Percentiles rank a stretch among this genome's conserved stretches.
phyloP scores from a whole-genome alignment of 2,888 invertebrate genomes.

The Venusia cambrica region DNA sequence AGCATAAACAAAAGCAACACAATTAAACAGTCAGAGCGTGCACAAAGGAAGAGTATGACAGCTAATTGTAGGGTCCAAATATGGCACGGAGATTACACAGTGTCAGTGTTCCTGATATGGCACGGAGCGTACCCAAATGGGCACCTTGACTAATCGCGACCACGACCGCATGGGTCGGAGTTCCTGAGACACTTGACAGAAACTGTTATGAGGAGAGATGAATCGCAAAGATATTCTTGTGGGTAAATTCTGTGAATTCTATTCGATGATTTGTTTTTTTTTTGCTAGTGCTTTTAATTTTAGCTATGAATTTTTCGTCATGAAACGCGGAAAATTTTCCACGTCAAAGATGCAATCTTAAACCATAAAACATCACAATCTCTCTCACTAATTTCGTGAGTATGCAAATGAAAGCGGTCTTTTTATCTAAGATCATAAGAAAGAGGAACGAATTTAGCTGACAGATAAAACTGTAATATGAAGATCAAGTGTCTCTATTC shows the following conservation, averaged over 20 bases:
- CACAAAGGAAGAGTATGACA: conserved; percentile 65
- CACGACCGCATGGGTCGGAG: conserved; percentile 50
- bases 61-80: conserved; percentile 65
- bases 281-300: too few relatives aligned
- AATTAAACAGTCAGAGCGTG: conserved; percentile 39
- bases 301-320: too few relatives aligned
- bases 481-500: conserved; percentile 32
- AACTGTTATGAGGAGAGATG: conserved; percentile 37
- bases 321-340: conserved; percentile 12
- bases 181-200: conserved; percentile 39
- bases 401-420: conserved; percentile 44
- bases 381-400: conserved; percentile 42
- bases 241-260: too few relatives aligned
- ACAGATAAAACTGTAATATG: conserved; percentile 35
- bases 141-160: conserved; percentile 70
- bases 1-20: conserved; percentile 31
- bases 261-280: too few relatives aligned
- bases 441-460: conserved; percentile 41
- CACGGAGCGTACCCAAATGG: conserved; percentile 51
- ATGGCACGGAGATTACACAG: conserved; percentile 64
- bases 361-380: conserved; percentile 41
- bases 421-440: conserved; percentile 42
- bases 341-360: conserved; percentile 25
- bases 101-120: conserved; percentile 57
- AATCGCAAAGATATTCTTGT: conserved; percentile 23